phyloP scores from a whole-genome alignment of 2,113 vertebrate genomes.

The Naja naja region DNA sequence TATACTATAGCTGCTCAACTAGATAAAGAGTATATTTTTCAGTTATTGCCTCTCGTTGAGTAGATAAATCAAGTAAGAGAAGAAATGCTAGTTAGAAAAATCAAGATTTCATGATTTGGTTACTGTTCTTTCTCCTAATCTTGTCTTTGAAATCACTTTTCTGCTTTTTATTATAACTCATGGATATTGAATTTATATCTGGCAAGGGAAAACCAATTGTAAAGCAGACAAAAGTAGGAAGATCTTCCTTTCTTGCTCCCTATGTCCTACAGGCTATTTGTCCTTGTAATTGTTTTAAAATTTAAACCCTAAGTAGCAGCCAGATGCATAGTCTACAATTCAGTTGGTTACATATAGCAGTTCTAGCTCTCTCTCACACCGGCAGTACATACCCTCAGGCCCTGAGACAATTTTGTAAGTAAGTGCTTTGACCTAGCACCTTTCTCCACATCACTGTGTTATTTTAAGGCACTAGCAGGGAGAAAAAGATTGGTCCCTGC shows the following conservation, averaged over 20 bases:
- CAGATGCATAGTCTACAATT: neutral
- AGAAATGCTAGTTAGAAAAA: neutral
- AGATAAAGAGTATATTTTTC: neutral
- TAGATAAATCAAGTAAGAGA: neutral
- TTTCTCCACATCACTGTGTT: neutral
- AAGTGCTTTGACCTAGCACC: neutral
- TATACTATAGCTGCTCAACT: neutral
- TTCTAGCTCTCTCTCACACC: neutral
- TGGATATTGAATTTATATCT: neutral
- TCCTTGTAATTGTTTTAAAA: neutral
- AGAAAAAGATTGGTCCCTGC: neutral
- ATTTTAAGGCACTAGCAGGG: neutral
- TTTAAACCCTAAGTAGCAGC: neutral
- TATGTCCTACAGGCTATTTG: neutral
- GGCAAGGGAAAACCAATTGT: neutral
- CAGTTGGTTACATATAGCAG: neutral
- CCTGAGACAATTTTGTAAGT: neutral
- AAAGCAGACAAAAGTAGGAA: neutral
- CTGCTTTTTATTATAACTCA: neutral
- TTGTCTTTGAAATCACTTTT: neutral
- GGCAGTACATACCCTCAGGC: neutral
- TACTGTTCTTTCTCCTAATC: neutral
- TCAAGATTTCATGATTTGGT: neutral
- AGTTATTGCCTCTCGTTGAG: neutral
- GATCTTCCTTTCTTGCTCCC: neutral